Evolutionary conservation across 2,113 vertebrate genomes (phyloP).

Genomic region (Cebus imitator): DNA sequence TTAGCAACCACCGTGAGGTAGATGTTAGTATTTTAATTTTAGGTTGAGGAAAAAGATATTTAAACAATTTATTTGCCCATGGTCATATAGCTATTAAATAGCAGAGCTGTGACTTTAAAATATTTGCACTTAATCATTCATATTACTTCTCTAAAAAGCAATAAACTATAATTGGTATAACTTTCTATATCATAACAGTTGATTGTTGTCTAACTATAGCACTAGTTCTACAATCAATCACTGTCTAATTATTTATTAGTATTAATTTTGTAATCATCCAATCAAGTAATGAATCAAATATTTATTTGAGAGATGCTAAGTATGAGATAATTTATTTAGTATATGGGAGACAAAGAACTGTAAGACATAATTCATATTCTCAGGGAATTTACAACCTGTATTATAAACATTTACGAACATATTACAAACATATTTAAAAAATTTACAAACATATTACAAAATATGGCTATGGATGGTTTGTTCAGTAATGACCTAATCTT

Average conservation of each 20-base stretch:
- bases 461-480: not conserved
- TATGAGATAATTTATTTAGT: too few relatives aligned
- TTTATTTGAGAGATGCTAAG: constrained; percentile 13
- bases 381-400: not conserved
- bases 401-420: too few relatives aligned
- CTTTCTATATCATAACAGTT: not conserved
- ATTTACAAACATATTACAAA: too few relatives aligned
- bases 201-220: not conserved
- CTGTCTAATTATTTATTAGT: not conserved
- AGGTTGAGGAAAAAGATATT: not conserved
- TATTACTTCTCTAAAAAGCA: not conserved
- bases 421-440: too few relatives aligned
- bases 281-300: constrained; percentile 8
- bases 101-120: not conserved
- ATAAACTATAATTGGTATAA: not conserved
- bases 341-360: not conserved
- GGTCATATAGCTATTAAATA: constrained; percentile 10
- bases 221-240: not conserved
- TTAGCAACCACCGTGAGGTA: not conserved
- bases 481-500: not conserved
- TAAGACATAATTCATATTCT: not conserved
- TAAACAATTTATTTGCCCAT: not conserved
- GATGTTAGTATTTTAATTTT: not conserved
- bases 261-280: not conserved
- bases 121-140: not conserved